Evolutionary conservation across 2,797 vertebrate species (phyloP).

Genomic region (Linurgus olivaceus): DNA sequence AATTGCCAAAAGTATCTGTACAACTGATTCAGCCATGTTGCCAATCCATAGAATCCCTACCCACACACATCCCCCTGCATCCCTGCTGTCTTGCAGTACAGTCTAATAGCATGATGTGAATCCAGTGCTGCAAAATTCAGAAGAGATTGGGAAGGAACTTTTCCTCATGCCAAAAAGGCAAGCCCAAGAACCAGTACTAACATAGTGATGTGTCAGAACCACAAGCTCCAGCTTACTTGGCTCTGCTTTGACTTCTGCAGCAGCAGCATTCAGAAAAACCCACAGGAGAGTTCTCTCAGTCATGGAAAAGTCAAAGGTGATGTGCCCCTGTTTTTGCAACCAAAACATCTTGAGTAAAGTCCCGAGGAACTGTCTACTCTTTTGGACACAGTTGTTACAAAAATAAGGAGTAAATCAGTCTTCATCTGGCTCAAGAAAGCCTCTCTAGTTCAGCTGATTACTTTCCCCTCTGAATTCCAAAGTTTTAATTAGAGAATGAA

Average conservation of each 20-base stretch:
- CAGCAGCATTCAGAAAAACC: neutral
- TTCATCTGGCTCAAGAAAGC: neutral
- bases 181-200: neutral
- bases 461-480: neutral
- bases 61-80: neutral
- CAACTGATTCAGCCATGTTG: neutral
- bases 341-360: neutral
- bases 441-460: neutral
- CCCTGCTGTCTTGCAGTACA: neutral
- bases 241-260: neutral
- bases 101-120: neutral
- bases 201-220: neutral
- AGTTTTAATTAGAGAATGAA: neutral
- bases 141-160: neutral
- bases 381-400: neutral
- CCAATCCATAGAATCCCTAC: neutral
- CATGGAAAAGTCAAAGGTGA: neutral
- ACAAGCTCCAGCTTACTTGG: neutral
- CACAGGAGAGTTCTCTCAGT: neutral
- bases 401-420: neutral
- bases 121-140: neutral
- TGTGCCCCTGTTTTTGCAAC: neutral
- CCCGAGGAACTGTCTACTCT: neutral
- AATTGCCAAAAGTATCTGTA: conserved; percentile 3
- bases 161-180: neutral